phyloP scores from a whole-genome alignment of 2,113 vertebrate species.

The Zosterops borbonicus region DNA sequence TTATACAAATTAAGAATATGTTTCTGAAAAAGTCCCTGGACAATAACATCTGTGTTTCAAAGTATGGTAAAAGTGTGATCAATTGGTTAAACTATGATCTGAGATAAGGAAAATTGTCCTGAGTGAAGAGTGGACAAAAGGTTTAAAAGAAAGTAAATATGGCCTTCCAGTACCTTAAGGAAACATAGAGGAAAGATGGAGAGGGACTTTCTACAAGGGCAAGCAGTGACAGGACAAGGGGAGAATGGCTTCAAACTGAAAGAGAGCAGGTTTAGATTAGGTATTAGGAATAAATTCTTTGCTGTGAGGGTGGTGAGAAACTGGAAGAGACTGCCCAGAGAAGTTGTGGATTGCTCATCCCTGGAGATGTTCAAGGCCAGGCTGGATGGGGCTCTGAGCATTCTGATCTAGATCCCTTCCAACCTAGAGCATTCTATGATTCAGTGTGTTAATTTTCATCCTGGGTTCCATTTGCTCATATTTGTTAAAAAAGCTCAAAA shows the following conservation, averaged over 20 bases:
- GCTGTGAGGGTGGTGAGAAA: not conserved
- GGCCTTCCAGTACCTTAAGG: not conserved
- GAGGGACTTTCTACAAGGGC: not conserved
- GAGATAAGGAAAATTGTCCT: not conserved
- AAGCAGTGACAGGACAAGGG: not conserved
- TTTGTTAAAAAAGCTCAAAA: not conserved
- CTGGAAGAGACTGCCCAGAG: not conserved
- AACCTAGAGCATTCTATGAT: not conserved
- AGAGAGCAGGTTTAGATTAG: not conserved
- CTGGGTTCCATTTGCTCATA: not conserved
- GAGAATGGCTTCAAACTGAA: not conserved
- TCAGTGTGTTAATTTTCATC: not conserved
- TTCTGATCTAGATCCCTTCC: not conserved
- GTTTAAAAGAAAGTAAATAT: not conserved
- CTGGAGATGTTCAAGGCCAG: not conserved
- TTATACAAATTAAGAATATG: not conserved
- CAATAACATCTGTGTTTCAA: not conserved
- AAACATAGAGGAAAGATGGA: not conserved
- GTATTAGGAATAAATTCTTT: not conserved
- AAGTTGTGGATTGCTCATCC: not conserved
- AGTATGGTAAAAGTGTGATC: not conserved
- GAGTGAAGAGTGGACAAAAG: not conserved
- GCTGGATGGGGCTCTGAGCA: not conserved
- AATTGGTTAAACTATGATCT: not conserved
- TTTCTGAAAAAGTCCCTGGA: not conserved